Evolutionary conservation across 2,888 invertebrate genomes (phyloP), one percentile per base, ranked within the genome.

Genomic region (Pollenia labialis): DNA sequence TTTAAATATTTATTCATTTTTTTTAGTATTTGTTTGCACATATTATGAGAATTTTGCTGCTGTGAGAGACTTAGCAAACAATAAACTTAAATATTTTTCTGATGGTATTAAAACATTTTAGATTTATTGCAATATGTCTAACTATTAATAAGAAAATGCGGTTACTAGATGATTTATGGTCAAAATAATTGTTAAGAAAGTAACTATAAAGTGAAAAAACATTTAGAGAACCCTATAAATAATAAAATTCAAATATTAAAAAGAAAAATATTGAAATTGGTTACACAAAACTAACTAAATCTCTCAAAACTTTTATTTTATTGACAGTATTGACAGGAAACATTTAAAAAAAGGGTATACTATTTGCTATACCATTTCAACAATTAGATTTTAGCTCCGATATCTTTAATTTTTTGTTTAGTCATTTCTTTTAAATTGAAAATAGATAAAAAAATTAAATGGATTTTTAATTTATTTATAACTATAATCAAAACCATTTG

Each of bases 1-100:
- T 80, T 69, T 52, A n/a, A 76, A 64, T 76, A 54, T 76, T 76
- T 52, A 75, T 66, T 60, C 40, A 23, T 60, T 46, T 44, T 52
- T 54, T 18, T 14, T 62, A 18, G 32, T 46, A 46, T 68, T 66
- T 42, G 46, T 40, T 68, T 48, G 42, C 23, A 23, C 14, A 62
- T 18, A 23, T 64, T 18, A 76, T 16, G 18, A 56, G 52, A 69
- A 60, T 42, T 46, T 71, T 18, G 32, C 44, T 12, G 16, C 46
- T n/a, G 3, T 32, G 44, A 23, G 12, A 18, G 12, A 46, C 10
- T 40, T 58, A 79, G 69, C 46, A 56, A 3, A 56, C 14, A 40
- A 14, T 14, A 4, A 32, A 56, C 12, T 56, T 56, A 32, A 56
- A 12, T 56, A 2, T 56, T 16, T 9, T 0, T 40, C 40, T 32